phyloP scores from a whole-genome alignment of 2,888 invertebrate genomes.

The Lissocephala sabroskyi region DNA sequence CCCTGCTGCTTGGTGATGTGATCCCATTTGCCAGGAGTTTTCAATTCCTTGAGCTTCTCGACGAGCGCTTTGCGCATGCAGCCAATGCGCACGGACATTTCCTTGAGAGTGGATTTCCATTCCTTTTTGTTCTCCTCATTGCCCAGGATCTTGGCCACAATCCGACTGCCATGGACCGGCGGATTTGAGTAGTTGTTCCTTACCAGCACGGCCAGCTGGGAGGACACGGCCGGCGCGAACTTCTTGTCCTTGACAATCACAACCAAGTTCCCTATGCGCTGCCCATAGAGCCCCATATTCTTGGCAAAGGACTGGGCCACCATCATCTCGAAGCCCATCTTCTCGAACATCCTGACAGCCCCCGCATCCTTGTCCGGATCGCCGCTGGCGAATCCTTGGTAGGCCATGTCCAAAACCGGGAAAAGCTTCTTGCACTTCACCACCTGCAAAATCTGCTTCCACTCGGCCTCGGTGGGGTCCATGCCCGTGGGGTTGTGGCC shows the following conservation, averaged over 20 bases:
- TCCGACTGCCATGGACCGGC: conserved; percentile 91
- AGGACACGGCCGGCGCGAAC: conserved; percentile 78
- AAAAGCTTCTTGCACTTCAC: conserved; percentile 85
- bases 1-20: conserved; percentile 18
- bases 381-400: conserved; percentile 97
- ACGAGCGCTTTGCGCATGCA: conserved; percentile 86
- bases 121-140: conserved; percentile 81
- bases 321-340: conserved; percentile 88
- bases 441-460: conserved; percentile 88
- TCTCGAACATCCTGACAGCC: conserved; percentile 88
- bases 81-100: conserved; percentile 88
- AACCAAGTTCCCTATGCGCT: conserved; percentile 91
- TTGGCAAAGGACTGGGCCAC: conserved; percentile 97
- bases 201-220: conserved; percentile 87
- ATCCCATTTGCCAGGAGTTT: conserved; percentile 85
- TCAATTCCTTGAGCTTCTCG: conserved; percentile 79
- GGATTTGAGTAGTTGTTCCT: conserved; percentile 96
- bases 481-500: conserved; percentile 26
- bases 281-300: conserved; percentile 98
- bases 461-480: conserved; percentile 75
- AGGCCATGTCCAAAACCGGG: conserved; percentile 91
- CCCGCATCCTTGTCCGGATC: conserved; percentile 91
- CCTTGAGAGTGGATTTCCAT: conserved; percentile 76
- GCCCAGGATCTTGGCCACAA: conserved; percentile 87
- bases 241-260: conserved; percentile 79